A percentile compares a stretch with the other conserved stretches of the same genome.
Evolutionary conservation across 2,888 invertebrate genomes (phyloP).

Genomic region (Hypomecis punctinalis): DNA sequence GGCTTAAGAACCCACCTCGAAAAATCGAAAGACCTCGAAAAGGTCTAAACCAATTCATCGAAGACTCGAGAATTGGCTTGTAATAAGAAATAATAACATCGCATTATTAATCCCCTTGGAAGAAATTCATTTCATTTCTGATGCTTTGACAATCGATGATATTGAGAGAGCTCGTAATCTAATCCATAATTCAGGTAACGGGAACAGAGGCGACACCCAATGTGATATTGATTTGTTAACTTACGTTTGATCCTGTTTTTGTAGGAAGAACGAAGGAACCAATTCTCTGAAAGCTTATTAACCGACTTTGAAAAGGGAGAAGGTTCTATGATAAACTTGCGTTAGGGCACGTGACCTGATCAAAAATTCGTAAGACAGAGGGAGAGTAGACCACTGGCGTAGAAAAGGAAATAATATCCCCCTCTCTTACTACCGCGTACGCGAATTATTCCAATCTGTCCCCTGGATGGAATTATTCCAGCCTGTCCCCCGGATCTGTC

Average conservation of each 20-base stretch:
- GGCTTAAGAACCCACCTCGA: slow-evolving; percentile 13
- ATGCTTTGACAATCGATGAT: slow-evolving; percentile 43
- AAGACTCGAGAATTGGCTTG: slow-evolving; percentile 38
- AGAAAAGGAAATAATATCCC: too few species aligned
- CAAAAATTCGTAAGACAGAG: too few species aligned
- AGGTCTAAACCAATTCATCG: slow-evolving; percentile 35
- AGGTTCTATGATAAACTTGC: too few species aligned
- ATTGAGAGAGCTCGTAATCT: slow-evolving; percentile 44
- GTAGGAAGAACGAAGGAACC: background rate
- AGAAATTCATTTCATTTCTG: slow-evolving; percentile 44
- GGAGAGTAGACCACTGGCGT: too few species aligned
- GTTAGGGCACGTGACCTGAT: too few species aligned
- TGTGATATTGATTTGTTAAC: slow-evolving; percentile 36
- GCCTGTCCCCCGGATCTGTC: too few species aligned
- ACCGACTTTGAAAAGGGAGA: too few species aligned
- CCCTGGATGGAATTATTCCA: too few species aligned
- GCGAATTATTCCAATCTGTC: too few species aligned
- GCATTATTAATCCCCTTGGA: slow-evolving; percentile 36
- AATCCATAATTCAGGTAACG: slow-evolving; percentile 47
- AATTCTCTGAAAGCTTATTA: too few species aligned
- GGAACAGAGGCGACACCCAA: slow-evolving; percentile 29
- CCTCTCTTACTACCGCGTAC: too few species aligned
- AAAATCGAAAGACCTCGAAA: slow-evolving; percentile 7
- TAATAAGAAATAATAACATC: slow-evolving; percentile 42
- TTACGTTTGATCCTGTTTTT: slow-evolving; percentile 6